These are phyloP conservation scores for Aradus depressus DNA, from an alignment of 2,888 invertebrate genomes.

Conservation along the genomic window DNA sequence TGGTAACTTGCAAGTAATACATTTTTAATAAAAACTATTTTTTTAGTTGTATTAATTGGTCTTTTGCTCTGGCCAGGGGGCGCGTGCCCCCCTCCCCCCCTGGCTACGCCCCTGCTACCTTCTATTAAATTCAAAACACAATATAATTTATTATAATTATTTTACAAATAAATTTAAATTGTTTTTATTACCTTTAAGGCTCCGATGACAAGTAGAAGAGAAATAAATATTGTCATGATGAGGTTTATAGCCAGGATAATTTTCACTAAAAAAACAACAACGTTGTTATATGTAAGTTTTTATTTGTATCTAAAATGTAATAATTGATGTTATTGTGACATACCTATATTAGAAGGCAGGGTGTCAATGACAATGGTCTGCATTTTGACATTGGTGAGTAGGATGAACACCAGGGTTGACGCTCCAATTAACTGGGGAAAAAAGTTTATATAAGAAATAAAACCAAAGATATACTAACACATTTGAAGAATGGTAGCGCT, in stretches of 20 bases:
- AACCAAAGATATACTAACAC: background rate
- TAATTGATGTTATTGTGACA: slow-evolving; percentile 32
- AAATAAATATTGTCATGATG: slow-evolving; percentile 71
- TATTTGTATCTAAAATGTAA: background rate
- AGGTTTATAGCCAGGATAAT: slow-evolving; percentile 69
- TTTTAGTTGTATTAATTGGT: background rate
- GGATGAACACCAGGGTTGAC: slow-evolving; percentile 54
- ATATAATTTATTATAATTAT: no score
- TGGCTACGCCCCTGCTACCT: no score
- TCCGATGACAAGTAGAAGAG: slow-evolving; percentile 61
- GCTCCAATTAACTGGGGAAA: slow-evolving; percentile 50
- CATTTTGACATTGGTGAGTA: slow-evolving; percentile 54
- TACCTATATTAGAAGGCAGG: slow-evolving; percentile 53
- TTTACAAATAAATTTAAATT: no score
- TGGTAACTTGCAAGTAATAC: no score
- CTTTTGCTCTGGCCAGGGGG: no score
- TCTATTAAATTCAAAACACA: no score
- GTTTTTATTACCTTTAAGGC: slow-evolving; percentile 53
- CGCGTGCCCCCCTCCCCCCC: no score
- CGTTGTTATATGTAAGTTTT: background rate
- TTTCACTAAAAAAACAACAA: slow-evolving; percentile 47
- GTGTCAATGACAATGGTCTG: slow-evolving; percentile 67
- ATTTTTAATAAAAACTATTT: no score
- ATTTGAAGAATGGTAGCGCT: background rate
- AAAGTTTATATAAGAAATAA: slow-evolving; percentile 13